Conservation (phyloP, 2,888 invertebrate species). For the Trissonchulus latispiculum region DNA sequence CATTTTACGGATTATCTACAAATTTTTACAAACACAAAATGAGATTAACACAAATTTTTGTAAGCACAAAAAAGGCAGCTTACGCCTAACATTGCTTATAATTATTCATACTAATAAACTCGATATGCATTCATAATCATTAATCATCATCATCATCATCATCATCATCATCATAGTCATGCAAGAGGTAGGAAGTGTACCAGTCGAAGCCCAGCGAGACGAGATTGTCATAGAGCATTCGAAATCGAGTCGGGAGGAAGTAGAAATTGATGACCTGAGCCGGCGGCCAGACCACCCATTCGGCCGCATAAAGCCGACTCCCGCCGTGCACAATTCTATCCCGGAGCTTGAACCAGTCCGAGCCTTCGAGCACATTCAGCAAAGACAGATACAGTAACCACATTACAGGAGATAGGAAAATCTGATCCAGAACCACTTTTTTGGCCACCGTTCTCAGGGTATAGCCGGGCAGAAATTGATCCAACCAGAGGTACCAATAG, state of each 20-base stretch:
- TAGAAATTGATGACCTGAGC: conserved; percentile 87
- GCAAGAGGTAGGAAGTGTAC: conserved; percentile 69
- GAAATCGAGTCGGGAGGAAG: conserved; percentile 65
- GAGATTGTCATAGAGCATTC: conserved; percentile 74
- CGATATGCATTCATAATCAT: too few species aligned
- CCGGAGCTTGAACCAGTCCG: conserved; percentile 60
- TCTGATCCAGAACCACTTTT: conserved; percentile 70
- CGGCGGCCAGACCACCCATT: too few species aligned
- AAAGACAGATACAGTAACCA: too few species aligned
- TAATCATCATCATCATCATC: not conserved
- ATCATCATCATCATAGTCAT: conserved; percentile 40
- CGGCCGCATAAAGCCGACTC: too few species aligned
- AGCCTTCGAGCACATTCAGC: conserved; percentile 66
- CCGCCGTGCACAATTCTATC: too few species aligned
- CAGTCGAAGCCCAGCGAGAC: conserved; percentile 75
- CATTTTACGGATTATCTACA: too few species aligned
- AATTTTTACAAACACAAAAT: too few species aligned
- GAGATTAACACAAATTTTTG: too few species aligned
- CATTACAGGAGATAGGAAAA: conserved; percentile 68
- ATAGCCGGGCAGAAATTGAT: conserved; percentile 68
- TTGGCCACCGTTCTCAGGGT: conserved; percentile 55
- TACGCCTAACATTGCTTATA: too few species aligned
- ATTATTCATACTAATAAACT: too few species aligned
- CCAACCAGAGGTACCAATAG: too few species aligned
- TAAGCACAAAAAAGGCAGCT: too few species aligned